Percentiles rank a stretch among this genome's conserved stretches.
phyloP scores from a whole-genome alignment of 1,140 invertebrate species.

The Heliothis virescens region DNA sequence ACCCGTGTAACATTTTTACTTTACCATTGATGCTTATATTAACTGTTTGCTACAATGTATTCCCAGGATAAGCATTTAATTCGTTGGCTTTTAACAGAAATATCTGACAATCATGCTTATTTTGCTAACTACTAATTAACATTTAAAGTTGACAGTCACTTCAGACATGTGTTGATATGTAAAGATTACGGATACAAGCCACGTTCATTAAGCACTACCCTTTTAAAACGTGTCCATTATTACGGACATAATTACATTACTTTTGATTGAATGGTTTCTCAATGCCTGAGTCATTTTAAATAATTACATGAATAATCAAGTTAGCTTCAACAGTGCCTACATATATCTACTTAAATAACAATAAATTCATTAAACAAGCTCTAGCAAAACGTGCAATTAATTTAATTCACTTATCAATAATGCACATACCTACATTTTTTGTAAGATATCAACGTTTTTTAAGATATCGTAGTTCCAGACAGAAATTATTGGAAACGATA shows the following conservation, averaged over 20 bases:
- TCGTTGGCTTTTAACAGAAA: not conserved
- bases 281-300: slow-evolving; percentile 41
- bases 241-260: slow-evolving; percentile 20
- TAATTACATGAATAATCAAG: slow-evolving; percentile 34
- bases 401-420: slow-evolving; percentile 6
- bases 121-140: not conserved
- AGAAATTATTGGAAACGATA: not conserved
- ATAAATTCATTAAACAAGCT: slow-evolving; percentile 7
- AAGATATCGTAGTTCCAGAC: not conserved
- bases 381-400: slow-evolving; percentile 30
- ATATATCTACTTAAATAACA: not conserved
- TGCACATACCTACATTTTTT: not conserved
- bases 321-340: not conserved
- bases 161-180: not conserved
- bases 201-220: slow-evolving; percentile 28
- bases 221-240: slow-evolving; percentile 35
- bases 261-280: slow-evolving; percentile 40
- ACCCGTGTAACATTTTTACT: not conserved
- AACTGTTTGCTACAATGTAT: too few species aligned
- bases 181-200: not conserved
- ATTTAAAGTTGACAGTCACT: not conserved
- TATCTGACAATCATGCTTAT: not conserved
- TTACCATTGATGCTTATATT: not conserved
- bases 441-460: not conserved
- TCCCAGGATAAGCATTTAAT: too few species aligned